These are phyloP conservation scores for Alosa alosa DNA, from an alignment of 2,113 vertebrate species.

Conservation along the genomic window DNA sequence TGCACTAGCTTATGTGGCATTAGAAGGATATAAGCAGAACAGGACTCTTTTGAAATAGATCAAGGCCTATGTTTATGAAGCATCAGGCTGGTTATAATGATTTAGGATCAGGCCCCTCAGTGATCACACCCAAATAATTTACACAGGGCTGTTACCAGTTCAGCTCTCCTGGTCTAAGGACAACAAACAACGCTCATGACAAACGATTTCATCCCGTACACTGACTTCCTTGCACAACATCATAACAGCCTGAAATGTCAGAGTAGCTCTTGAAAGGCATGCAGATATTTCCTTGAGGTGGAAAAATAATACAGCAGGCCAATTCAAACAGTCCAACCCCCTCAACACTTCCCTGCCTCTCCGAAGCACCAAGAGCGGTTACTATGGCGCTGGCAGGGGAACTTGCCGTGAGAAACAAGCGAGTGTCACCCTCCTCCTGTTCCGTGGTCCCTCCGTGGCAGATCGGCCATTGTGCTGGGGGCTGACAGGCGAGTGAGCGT, in stretches of 20 bases:
- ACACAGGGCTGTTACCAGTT: conserved; percentile 7
- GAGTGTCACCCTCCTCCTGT: not conserved
- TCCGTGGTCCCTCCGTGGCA: not conserved
- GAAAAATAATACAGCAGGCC: not conserved
- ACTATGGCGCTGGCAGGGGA: not conserved
- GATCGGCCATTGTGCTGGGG: not conserved
- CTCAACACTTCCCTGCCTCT: not conserved
- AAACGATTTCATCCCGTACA: not conserved
- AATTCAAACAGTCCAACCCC: not conserved
- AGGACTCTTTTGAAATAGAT: not conserved
- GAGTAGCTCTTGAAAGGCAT: not conserved
- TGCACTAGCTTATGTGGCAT: not conserved
- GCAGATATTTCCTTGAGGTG: not conserved
- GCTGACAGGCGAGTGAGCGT: not conserved
- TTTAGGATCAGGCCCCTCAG: not conserved
- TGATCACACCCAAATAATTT: not conserved
- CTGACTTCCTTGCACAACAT: not conserved
- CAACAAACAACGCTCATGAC: not conserved
- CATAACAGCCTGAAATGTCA: not conserved
- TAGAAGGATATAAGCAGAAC: not conserved
- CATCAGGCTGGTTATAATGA: not conserved
- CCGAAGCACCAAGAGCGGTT: not conserved
- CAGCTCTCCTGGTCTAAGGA: not conserved
- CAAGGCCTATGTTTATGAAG: not conserved
- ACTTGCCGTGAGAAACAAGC: not conserved